Conservation (phyloP, 1,140 invertebrate species). For the Euwallacea fornicatus region DNA sequence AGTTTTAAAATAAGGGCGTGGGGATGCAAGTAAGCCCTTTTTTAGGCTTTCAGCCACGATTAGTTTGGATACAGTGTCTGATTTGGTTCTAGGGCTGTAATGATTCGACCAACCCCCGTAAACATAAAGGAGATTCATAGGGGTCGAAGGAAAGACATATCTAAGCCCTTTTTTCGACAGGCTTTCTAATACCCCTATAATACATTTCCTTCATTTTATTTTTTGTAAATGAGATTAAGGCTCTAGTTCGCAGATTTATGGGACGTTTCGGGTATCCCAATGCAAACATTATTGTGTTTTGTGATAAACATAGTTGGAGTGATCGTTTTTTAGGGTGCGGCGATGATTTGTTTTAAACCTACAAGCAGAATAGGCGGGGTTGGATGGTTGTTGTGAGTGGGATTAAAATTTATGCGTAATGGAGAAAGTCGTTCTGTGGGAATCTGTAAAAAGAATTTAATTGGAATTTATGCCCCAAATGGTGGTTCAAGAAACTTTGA, state of each 20-base stretch:
- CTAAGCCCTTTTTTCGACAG: slow-evolving; percentile 25
- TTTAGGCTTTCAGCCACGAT: neutral
- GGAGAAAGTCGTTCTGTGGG: no score
- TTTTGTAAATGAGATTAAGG: slow-evolving; percentile 31
- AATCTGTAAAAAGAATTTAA: no score
- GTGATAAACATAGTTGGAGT: slow-evolving; percentile 24
- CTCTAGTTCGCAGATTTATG: slow-evolving; percentile 31
- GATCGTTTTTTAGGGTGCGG: slow-evolving; percentile 9
- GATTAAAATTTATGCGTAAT: no score
- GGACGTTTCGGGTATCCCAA: slow-evolving; percentile 18
- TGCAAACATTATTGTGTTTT: slow-evolving; percentile 26
- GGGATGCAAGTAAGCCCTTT: slow-evolving; percentile 18
- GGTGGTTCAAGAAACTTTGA: no score
- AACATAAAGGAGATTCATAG: slow-evolving; percentile 1
- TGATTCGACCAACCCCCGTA: slow-evolving; percentile 4
- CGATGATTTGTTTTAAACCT: slow-evolving; percentile 12
- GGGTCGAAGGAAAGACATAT: slow-evolving; percentile 12
- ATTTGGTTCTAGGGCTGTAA: neutral
- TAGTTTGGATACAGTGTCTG: neutral
- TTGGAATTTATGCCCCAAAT: no score
- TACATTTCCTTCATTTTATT: slow-evolving; percentile 31
- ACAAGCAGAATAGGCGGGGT: neutral
- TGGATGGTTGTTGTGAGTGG: no score
- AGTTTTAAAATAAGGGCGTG: slow-evolving; percentile 17
- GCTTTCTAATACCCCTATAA: slow-evolving; percentile 23